A percentile compares a stretch with the other conserved stretches of the same genome.
These are phyloP conservation scores for Luscinia luscinia DNA, from an alignment of 2,797 vertebrate genomes.

Conservation along the genomic window DNA sequence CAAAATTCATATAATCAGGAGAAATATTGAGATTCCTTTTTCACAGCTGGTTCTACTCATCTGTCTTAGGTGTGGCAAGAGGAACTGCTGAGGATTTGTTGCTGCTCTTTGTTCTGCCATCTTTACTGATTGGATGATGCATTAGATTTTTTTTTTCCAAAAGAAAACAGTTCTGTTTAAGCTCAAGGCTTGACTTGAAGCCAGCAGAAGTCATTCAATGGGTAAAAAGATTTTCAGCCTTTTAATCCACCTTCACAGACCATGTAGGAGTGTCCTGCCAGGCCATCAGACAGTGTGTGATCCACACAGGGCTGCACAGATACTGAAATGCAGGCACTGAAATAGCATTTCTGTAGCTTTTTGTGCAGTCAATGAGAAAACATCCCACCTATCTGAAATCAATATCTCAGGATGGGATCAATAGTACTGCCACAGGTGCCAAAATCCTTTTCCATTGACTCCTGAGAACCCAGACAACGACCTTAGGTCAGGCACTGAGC, in stretches of 20 bases:
- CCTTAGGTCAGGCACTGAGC: neutral
- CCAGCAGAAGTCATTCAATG: neutral
- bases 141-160: neutral
- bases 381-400: neutral
- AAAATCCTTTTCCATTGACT: neutral
- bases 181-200: neutral
- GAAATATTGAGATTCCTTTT: neutral
- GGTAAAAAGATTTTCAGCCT: neutral
- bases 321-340: neutral
- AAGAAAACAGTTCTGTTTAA: neutral
- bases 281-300: neutral
- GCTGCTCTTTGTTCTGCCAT: neutral
- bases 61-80: neutral
- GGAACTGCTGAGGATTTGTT: neutral
- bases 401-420: neutral
- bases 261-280: neutral
- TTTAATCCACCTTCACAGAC: neutral
- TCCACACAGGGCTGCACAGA: neutral
- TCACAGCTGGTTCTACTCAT: neutral
- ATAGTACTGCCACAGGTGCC: neutral
- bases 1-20: neutral
- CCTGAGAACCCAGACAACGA: neutral
- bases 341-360: neutral
- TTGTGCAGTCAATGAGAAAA: neutral
- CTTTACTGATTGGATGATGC: neutral